phyloP scores from a whole-genome alignment of 2,113 vertebrate genomes.

The Callospermophilus lateralis region DNA sequence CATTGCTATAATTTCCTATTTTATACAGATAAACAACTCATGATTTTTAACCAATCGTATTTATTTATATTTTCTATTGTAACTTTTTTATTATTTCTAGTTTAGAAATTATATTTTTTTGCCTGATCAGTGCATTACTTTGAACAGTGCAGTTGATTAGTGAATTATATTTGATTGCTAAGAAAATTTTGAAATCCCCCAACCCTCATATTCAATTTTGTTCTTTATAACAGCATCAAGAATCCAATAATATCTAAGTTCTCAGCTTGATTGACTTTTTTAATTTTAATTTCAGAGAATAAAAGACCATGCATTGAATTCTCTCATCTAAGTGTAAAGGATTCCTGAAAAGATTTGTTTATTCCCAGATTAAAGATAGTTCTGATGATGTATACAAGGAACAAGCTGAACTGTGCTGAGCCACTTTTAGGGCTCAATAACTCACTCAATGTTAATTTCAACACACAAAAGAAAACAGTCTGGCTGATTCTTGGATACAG shows the following conservation, averaged over 20 bases:
- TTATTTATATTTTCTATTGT: conserved; percentile 17
- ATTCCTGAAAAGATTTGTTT: conserved; percentile 90
- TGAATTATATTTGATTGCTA: neutral
- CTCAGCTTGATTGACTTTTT: neutral
- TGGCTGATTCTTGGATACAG: conserved; percentile 97
- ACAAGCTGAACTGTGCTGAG: conserved; percentile 90
- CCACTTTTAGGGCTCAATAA: conserved; percentile 87
- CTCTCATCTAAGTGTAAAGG: conserved; percentile 90
- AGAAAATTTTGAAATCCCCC: neutral
- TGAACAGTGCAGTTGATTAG: neutral
- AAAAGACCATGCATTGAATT: conserved; percentile 91
- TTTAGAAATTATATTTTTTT: neutral
- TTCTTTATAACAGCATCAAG: neutral
- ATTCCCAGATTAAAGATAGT: conserved; percentile 89
- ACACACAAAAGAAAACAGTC: conserved; percentile 88
- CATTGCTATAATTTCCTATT: neutral
- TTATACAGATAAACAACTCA: neutral
- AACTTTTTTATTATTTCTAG: neutral
- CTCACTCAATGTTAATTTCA: conserved; percentile 87
- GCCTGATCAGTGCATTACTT: neutral
- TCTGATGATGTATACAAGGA: conserved; percentile 93
- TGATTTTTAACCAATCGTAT: neutral
- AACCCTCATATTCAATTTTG: neutral
- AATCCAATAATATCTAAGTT: neutral
- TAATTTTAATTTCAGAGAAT: conserved; percentile 86